A percentile compares a stretch with the other conserved stretches of the same genome.
phyloP scores from a whole-genome alignment of 2,797 vertebrate species.

The Mus spretus region DNA sequence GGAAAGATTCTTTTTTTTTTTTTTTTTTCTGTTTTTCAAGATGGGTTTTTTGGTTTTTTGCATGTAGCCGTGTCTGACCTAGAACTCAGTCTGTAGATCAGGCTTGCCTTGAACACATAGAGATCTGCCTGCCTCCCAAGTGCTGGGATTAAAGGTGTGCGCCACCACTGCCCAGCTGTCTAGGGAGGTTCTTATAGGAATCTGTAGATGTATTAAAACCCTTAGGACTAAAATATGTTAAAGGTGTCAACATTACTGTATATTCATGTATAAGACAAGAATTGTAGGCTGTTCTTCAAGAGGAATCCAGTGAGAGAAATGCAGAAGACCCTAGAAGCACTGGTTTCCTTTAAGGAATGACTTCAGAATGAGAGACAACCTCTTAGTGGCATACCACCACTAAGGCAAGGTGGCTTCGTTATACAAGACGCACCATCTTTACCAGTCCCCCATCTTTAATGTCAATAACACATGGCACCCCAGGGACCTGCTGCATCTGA shows the following conservation, averaged over 20 bases:
- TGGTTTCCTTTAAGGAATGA: not conserved
- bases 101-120: not conserved
- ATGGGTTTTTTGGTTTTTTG: not conserved
- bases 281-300: not conserved
- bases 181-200: not conserved
- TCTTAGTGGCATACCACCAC: not conserved
- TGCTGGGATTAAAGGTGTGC: not conserved
- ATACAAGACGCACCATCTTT: accelerated
- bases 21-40: not conserved
- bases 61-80: not conserved
- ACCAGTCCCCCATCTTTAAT: not conserved
- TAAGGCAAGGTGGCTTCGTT: not conserved
- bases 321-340: not conserved
- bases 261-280: not conserved
- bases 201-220: not conserved
- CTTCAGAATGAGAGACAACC: not conserved
- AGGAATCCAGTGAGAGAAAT: not conserved
- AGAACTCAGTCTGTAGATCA: not conserved
- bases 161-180: not conserved
- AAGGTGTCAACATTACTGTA: not conserved
- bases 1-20: not conserved
- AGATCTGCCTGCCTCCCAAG: not conserved
- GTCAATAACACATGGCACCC: accelerated
- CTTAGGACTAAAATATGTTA: not conserved
- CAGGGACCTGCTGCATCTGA: not conserved